Conservation (phyloP, 1,140 invertebrate species). For the Caerostris extrusa region DNA sequence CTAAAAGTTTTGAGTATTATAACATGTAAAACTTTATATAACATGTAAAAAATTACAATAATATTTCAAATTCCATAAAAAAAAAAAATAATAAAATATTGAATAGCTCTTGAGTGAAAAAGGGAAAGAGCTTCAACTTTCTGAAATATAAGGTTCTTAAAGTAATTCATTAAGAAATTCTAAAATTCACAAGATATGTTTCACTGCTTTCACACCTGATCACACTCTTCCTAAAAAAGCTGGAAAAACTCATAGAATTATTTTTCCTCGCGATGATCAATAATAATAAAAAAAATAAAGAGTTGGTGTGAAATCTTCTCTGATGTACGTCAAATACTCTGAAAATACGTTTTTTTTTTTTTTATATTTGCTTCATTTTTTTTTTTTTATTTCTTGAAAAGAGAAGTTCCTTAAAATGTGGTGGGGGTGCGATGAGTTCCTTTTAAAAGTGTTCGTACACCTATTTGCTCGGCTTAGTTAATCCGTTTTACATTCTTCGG, state of each 20-base stretch:
- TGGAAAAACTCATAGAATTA: not conserved
- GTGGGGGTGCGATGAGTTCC: not conserved
- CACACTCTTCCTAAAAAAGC: not conserved
- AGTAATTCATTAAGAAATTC: conserved; percentile 53
- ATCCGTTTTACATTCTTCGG: conserved; percentile 51
- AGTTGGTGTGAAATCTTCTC: not conserved
- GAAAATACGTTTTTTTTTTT: not conserved
- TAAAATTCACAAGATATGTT: conserved; percentile 56
- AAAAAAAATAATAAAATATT: no score
- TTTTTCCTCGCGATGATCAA: conserved; percentile 11
- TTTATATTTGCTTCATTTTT: not conserved
- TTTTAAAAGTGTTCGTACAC: conserved; percentile 45
- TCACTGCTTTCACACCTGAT: conserved; percentile 31
- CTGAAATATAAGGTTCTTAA: not conserved
- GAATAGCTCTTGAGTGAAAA: no score
- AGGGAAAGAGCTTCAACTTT: no score
- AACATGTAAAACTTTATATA: no score
- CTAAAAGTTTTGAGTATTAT: no score
- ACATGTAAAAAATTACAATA: no score
- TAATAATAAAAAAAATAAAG: not conserved
- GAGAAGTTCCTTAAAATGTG: not conserved
- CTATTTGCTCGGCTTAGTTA: conserved; percentile 40
- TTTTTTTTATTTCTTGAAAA: not conserved
- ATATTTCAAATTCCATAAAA: no score
- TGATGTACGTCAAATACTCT: not conserved